Evolutionary conservation across 2,113 vertebrate genomes (phyloP).

Genomic region (Nanorana parkeri): DNA sequence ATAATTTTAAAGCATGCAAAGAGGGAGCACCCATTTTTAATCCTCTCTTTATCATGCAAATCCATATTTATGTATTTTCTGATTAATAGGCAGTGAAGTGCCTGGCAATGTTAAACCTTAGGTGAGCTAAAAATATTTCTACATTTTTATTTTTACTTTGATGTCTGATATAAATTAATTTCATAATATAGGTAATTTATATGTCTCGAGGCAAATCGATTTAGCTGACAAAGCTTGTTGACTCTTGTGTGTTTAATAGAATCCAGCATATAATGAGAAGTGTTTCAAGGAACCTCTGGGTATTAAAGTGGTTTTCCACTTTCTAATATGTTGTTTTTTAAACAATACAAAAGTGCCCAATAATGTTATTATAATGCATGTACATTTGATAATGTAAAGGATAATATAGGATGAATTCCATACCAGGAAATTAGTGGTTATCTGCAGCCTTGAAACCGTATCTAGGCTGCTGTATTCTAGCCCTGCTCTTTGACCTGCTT

Average conservation of each 20-base stretch:
- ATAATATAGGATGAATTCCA: too few relatives aligned
- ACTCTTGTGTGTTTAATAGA: not conserved
- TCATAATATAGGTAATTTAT: not conserved
- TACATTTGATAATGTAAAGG: too few relatives aligned
- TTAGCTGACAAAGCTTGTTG: not conserved
- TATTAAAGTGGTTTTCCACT: too few relatives aligned
- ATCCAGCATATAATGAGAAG: not conserved
- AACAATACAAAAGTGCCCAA: too few relatives aligned
- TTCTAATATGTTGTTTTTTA: too few relatives aligned
- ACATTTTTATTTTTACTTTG: not conserved
- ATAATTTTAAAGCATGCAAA: too few relatives aligned
- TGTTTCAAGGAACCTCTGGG: too few relatives aligned
- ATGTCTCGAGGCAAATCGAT: constrained; percentile 1
- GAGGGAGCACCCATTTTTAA: not conserved
- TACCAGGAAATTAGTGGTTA: too few relatives aligned
- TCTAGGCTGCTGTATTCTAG: too few relatives aligned
- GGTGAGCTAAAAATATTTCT: not conserved
- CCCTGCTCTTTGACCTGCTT: too few relatives aligned
- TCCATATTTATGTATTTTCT: not conserved
- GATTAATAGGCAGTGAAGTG: not conserved
- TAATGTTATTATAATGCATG: too few relatives aligned
- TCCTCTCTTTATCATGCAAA: not conserved
- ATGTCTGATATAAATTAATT: not conserved
- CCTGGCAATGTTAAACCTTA: constrained; percentile 16
- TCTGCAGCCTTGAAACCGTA: too few relatives aligned